Base-by-base conservation (phyloP, 2,888 invertebrate genomes). In the Ethmia dodecea region DNA sequence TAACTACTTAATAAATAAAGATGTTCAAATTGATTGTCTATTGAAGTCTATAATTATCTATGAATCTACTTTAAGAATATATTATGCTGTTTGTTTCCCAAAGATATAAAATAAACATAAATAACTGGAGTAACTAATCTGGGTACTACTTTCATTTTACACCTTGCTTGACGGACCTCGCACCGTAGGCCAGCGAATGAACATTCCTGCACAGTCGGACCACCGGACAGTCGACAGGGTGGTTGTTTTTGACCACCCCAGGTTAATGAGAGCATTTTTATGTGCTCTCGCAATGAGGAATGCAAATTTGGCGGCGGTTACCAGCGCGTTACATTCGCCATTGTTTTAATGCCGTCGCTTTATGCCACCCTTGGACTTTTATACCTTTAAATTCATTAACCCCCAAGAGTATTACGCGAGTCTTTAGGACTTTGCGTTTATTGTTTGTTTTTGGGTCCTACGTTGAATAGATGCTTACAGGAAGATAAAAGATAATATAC, bases 261-360 rank as follows among this genome's bases (percentile, higher is more conserved):
- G 78, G 81, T 80, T 80, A 86, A 84, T 84, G 80, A 83, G 84
- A 67, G 74, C 65, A 77, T 81, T 84, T 84, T 84, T 84, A 81
- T 75, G 80, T 78, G 61, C 73, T 72, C 69, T 66, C 72, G 68
- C 84, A 80, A 81, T 81, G 79, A 84, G 80, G 83, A 84, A 86
- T 86, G 84, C 83, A 84, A 86, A 84, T 86, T 80, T 63, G 60
- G 70, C 62, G 74, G 71, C 65, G 72, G 71, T 74, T 73, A 73
- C 68, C 64, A 61, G 60, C 67, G 67, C 70, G 68, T 77, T 72
- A 75, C 71, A 60, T 56, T 63, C 58, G 60, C 74, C 70, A 75
- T 79, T 77, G 77, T 79, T 77, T 77, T 77, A 80, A 80, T 76
- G 61, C 61, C 58, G 60, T 53, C 65, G 68, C 62, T 69, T 73